A percentile compares a stretch with the other conserved stretches of the same genome.
phyloP scores from a whole-genome alignment of 2,888 invertebrate genomes.

The Trichogramma dendrolimi region DNA sequence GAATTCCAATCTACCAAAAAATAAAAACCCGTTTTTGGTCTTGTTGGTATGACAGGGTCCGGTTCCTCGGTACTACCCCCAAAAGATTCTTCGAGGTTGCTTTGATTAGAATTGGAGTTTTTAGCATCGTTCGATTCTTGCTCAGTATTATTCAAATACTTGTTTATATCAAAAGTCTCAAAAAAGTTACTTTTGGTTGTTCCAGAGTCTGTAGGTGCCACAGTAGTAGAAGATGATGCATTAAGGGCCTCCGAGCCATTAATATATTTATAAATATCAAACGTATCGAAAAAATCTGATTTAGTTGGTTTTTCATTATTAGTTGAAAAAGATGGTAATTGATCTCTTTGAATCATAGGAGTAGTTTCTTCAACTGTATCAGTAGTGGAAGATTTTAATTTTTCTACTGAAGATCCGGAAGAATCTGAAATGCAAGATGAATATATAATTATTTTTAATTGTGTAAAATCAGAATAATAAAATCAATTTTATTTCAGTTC shows the following conservation, averaged over 20 bases:
- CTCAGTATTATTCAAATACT: neutral
- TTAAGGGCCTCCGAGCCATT: neutral
- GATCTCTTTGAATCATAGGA: neutral
- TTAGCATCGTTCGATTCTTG: neutral
- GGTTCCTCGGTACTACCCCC: slow-evolving; percentile 63
- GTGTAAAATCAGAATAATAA: too few species aligned
- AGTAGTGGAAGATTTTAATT: neutral
- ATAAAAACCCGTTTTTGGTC: slow-evolving; percentile 73
- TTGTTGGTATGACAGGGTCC: slow-evolving; percentile 63
- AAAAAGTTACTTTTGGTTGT: slow-evolving; percentile 11
- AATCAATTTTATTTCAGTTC: neutral
- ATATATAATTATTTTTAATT: too few species aligned
- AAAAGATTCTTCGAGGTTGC: slow-evolving; percentile 74
- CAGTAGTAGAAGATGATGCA: neutral
- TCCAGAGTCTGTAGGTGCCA: neutral
- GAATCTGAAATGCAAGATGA: slow-evolving; percentile 13
- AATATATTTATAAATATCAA: slow-evolving; percentile 11
- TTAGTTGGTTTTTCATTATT: slow-evolving; percentile 3
- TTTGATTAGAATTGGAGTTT: slow-evolving; percentile 50
- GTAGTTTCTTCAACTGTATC: neutral
- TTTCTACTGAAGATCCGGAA: neutral
- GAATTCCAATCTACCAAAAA: slow-evolving; percentile 84
- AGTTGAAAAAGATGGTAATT: slow-evolving; percentile 5
- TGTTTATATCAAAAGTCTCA: slow-evolving; percentile 15
- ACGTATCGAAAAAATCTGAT: slow-evolving; percentile 21